These are phyloP conservation scores for Gymnoscopelus braueri DNA, from an alignment of 2,797 vertebrate genomes.

Conservation along the genomic window DNA sequence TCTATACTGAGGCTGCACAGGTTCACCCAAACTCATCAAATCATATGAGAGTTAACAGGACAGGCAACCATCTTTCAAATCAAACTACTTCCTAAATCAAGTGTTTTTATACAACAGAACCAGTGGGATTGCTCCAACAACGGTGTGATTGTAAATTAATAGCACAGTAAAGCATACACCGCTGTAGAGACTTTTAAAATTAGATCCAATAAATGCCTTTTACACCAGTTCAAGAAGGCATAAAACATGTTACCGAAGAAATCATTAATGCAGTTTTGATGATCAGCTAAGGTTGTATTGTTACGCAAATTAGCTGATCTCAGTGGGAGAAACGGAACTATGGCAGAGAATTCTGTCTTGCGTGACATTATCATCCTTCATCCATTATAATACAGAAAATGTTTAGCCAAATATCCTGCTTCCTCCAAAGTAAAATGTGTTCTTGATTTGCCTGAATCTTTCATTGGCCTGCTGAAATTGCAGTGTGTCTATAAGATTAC, in stretches of 20 bases:
- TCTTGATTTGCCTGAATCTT: conserved; percentile 34
- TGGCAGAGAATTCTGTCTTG: conserved; percentile 5
- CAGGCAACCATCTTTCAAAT: too few species aligned
- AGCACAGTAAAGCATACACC: neutral
- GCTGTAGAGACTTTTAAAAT: too few species aligned
- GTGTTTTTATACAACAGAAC: neutral
- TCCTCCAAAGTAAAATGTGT: conserved; percentile 28
- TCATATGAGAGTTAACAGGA: too few species aligned
- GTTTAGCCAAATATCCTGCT: conserved; percentile 25
- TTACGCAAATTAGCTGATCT: conserved; percentile 14
- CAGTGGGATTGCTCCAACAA: neutral
- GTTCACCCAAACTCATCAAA: conserved; percentile 23
- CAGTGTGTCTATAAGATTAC: conserved; percentile 70
- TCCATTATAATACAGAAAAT: neutral
- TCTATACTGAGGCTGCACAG: neutral
- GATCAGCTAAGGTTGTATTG: neutral
- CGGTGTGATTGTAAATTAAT: neutral
- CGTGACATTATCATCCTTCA: neutral
- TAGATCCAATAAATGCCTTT: too few species aligned
- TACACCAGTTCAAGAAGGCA: too few species aligned
- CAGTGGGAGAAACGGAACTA: neutral
- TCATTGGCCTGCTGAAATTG: conserved; percentile 60
- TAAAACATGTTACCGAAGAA: too few species aligned
- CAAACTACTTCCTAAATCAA: too few species aligned
- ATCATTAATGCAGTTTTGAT: too few species aligned